Percentiles rank a stretch among this genome's conserved stretches.
phyloP scores from a whole-genome alignment of 2,888 invertebrate genomes.

The Dyspetes luteomarginatus region DNA sequence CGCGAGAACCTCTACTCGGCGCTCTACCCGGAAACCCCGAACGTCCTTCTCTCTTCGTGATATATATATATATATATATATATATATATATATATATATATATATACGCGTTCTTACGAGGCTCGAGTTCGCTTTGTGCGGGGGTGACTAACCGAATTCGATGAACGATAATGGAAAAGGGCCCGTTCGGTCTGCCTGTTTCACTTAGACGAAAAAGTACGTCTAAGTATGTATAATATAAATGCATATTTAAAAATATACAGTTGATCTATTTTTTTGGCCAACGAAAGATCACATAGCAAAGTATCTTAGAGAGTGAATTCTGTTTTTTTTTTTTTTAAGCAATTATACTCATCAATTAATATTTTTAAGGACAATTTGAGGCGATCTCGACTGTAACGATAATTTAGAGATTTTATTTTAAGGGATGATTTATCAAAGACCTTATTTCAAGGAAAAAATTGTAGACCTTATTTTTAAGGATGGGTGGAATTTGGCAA shows the following conservation, averaged over 20 bases:
- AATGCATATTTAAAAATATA: slow-evolving; percentile 31
- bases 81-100: slow-evolving; percentile 8
- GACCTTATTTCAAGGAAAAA: no score
- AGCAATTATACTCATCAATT: no score
- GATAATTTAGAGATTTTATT: no score
- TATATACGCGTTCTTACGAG: slow-evolving; percentile 36
- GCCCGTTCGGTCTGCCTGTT: slow-evolving; percentile 51
- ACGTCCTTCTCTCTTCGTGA: slow-evolving; percentile 13
- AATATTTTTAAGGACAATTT: no score
- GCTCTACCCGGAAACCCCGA: slow-evolving; percentile 22
- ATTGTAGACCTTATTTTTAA: no score
- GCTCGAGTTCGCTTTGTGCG: slow-evolving; percentile 50
- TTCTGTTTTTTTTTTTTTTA: no score
- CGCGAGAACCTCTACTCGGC: slow-evolving; percentile 69
- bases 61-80: neutral
- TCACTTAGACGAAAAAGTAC: slow-evolving; percentile 37
- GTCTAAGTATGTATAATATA: slow-evolving; percentile 51
- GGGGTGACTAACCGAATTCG: slow-evolving; percentile 65
- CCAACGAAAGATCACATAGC: no score
- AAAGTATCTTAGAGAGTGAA: no score
- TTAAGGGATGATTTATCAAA: no score
- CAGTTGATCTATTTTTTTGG: slow-evolving; percentile 70
- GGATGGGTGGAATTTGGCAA: no score
- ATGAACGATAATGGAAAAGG: slow-evolving; percentile 62
- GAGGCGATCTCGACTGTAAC: no score